A percentile compares a stretch with the other conserved stretches of the same genome.
Conservation (phyloP, 2,888 invertebrate genomes). For the Drosophila sordidula region DNA sequence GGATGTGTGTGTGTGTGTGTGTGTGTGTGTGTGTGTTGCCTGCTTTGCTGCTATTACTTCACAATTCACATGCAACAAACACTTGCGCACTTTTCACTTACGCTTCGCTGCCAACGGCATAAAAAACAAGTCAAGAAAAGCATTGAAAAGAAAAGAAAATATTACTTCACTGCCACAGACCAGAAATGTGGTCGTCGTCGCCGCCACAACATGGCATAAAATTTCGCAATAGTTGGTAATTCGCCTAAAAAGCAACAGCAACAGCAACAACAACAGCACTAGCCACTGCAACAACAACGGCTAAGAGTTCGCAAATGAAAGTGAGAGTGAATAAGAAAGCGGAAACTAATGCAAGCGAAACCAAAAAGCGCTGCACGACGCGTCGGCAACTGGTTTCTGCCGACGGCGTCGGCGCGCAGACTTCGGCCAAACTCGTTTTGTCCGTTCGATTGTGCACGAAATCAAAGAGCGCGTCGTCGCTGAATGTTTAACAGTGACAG, state of each 20-base stretch:
- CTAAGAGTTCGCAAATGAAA: slow-evolving; percentile 78
- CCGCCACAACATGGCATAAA: slow-evolving; percentile 63
- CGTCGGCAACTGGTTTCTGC: slow-evolving; percentile 20
- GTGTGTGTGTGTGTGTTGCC: slow-evolving; percentile 3
- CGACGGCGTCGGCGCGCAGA: slow-evolving; percentile 21
- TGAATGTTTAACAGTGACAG: slow-evolving; percentile 28
- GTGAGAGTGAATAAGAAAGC: slow-evolving; percentile 85
- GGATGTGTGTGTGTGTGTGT: slow-evolving; percentile 18
- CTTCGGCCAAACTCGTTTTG: slow-evolving; percentile 63
- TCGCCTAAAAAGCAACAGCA: slow-evolving; percentile 62
- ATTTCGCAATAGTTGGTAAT: slow-evolving; percentile 83
- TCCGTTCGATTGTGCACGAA: slow-evolving; percentile 60
- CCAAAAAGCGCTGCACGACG: slow-evolving; percentile 51
- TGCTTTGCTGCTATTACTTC: slow-evolving; percentile 65
- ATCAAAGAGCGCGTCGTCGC: slow-evolving; percentile 60
- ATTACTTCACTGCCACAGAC: slow-evolving; percentile 82
- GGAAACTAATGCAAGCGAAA: slow-evolving; percentile 81
- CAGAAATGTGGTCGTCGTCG: slow-evolving; percentile 69
- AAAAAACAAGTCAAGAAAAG: slow-evolving; percentile 43
- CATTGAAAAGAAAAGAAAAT: slow-evolving; percentile 68
- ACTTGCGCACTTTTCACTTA: slow-evolving; percentile 67
- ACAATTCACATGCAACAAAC: slow-evolving; percentile 54
- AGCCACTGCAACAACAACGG: slow-evolving; percentile 36
- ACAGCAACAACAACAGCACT: slow-evolving; percentile 32
- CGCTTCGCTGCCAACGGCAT: slow-evolving; percentile 62